These are phyloP conservation scores for Elegia similella DNA, from an alignment of 2,888 invertebrate species.

Conservation along the genomic window DNA sequence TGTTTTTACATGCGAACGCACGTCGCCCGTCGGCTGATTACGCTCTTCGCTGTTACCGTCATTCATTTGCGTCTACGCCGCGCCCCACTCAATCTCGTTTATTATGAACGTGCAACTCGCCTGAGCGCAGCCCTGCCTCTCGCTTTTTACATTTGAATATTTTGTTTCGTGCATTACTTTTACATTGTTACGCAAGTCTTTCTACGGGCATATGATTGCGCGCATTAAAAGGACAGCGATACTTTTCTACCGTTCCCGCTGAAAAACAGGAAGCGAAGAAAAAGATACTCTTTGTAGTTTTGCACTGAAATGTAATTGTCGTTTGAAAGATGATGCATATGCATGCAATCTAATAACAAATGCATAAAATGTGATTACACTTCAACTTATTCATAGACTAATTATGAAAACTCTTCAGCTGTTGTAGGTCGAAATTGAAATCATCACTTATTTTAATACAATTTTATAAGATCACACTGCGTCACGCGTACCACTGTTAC, in stretches of 20 bases:
- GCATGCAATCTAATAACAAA: no score
- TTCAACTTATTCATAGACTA: no score
- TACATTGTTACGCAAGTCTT: conserved; percentile 54
- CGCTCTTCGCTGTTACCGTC: conserved; percentile 65
- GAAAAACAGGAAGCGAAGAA: not conserved
- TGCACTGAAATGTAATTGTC: not conserved
- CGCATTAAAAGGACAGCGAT: conserved; percentile 24
- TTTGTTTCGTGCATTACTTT: conserved; percentile 59
- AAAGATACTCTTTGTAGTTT: not conserved
- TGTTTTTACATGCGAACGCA: conserved; percentile 66
- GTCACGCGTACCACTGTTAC: no score
- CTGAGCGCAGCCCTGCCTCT: conserved; percentile 47
- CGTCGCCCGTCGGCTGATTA: conserved; percentile 71
- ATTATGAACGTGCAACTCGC: conserved; percentile 71
- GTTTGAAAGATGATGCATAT: not conserved
- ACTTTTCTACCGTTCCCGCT: not conserved
- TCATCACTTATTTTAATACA: no score
- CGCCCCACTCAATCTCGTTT: conserved; percentile 76
- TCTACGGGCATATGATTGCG: conserved; percentile 39
- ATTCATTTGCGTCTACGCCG: conserved; percentile 73
- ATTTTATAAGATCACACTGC: no score
- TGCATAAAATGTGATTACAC: no score
- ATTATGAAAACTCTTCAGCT: no score
- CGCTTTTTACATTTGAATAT: conserved; percentile 69
- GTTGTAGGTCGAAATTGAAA: no score